phyloP scores from a whole-genome alignment of 2,113 vertebrate genomes.

The Agapornis roseicollis region DNA sequence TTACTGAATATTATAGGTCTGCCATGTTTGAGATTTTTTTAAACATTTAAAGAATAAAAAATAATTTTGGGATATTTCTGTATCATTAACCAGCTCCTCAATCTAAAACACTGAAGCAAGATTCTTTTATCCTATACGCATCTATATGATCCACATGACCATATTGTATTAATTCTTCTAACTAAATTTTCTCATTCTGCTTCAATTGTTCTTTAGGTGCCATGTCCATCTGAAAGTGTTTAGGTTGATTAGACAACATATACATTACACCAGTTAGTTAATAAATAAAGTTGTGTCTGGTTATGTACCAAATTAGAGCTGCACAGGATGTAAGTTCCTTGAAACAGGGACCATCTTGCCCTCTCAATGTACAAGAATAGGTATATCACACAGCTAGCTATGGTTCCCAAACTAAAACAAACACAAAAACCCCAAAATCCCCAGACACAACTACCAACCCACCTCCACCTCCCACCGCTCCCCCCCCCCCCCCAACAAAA shows the following conservation, averaged over 20 bases:
- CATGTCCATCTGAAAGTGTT: background rate
- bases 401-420: background rate
- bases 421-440: background rate
- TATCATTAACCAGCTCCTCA: background rate
- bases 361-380: background rate
- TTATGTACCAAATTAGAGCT: background rate
- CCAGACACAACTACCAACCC: background rate
- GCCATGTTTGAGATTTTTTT: background rate
- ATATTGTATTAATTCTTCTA: background rate
- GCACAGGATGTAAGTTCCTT: background rate
- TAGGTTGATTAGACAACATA: background rate
- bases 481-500: too few species aligned
- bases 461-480: accelerated
- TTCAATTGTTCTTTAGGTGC: background rate
- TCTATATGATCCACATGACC: too few species aligned
- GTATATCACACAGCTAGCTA: background rate
- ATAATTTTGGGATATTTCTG: background rate
- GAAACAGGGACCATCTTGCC: background rate
- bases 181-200: background rate
- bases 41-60: background rate
- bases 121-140: background rate
- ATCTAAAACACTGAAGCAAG: background rate
- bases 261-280: background rate
- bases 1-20: background rate
- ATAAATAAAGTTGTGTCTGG: background rate